A percentile compares a stretch with the other conserved stretches of the same genome.
These are phyloP conservation scores for Apoderus coryli DNA, from an alignment of 2,888 invertebrate species.

Conservation along the genomic window DNA sequence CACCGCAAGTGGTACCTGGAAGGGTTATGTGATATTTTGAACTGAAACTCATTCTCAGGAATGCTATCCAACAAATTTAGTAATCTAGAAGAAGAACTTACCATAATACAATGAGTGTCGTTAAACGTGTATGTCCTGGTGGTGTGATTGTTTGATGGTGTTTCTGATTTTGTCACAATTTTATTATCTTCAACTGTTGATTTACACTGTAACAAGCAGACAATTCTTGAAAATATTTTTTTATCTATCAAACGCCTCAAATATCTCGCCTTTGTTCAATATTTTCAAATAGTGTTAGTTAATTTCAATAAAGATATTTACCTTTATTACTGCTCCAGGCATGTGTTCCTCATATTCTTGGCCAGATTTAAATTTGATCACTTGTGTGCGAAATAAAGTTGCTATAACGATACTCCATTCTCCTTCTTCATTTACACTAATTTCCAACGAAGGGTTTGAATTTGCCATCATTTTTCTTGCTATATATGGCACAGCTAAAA, in stretches of 20 bases:
- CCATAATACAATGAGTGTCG: too few relatives aligned
- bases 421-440: slow-evolving; percentile 36
- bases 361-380: slow-evolving; percentile 40
- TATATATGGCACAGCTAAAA: slow-evolving; percentile 47
- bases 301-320: slow-evolving; percentile 4
- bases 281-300: slow-evolving; percentile 2
- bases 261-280: too few relatives aligned
- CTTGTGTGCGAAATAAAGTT: slow-evolving; percentile 40
- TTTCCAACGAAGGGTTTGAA: slow-evolving; percentile 45
- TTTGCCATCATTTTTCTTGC: slow-evolving; percentile 49
- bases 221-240: neutral
- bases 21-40: too few relatives aligned
- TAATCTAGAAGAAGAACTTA: too few relatives aligned
- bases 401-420: slow-evolving; percentile 42
- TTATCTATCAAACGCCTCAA: neutral
- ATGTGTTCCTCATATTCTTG: slow-evolving; percentile 50
- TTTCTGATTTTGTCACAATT: too few relatives aligned
- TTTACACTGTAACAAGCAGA: too few relatives aligned
- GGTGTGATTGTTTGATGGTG: too few relatives aligned
- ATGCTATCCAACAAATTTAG: too few relatives aligned
- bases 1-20: too few relatives aligned
- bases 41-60: too few relatives aligned
- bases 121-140: too few relatives aligned
- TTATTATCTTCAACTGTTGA: too few relatives aligned
- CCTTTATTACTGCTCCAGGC: slow-evolving; percentile 40